Evolutionary conservation across 1,140 invertebrate genomes (phyloP).

Genomic region (Cotesia typhae): DNA sequence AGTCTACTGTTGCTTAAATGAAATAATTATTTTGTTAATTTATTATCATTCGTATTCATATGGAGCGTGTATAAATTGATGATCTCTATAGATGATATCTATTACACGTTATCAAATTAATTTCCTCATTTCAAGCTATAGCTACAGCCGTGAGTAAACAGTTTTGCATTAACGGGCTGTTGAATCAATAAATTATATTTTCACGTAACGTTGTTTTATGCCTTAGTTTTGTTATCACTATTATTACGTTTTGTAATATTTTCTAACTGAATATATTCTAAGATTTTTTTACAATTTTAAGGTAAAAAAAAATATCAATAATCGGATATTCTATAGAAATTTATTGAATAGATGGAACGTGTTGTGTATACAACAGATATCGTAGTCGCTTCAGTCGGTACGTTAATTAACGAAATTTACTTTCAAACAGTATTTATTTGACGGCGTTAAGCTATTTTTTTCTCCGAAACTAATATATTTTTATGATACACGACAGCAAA

Average conservation of each 20-base stretch:
- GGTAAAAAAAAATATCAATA: too few species aligned
- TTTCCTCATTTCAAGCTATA: neutral
- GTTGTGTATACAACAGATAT: too few species aligned
- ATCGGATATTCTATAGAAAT: too few species aligned
- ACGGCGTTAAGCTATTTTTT: too few species aligned
- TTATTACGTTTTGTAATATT: too few species aligned
- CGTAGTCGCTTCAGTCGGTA: conserved; percentile 26
- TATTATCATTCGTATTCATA: conserved; percentile 6
- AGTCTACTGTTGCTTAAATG: conserved; percentile 15
- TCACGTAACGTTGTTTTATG: too few species aligned
- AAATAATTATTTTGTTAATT: neutral
- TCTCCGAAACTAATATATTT: neutral
- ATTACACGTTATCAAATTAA: conserved; percentile 20
- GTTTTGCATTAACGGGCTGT: neutral
- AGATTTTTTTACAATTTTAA: too few species aligned
- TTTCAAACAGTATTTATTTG: neutral
- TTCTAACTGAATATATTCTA: too few species aligned
- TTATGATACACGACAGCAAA: conserved; percentile 22
- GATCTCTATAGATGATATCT: neutral
- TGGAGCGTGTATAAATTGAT: neutral
- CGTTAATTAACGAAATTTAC: conserved; percentile 44
- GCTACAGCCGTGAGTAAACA: neutral
- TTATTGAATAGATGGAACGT: too few species aligned
- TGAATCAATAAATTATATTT: too few species aligned
- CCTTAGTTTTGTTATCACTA: too few species aligned